Percentiles rank a stretch among this genome's conserved stretches.
These are phyloP conservation scores for Glaucidium brasilianum DNA, from an alignment of 2,113 vertebrate species.

Conservation along the genomic window DNA sequence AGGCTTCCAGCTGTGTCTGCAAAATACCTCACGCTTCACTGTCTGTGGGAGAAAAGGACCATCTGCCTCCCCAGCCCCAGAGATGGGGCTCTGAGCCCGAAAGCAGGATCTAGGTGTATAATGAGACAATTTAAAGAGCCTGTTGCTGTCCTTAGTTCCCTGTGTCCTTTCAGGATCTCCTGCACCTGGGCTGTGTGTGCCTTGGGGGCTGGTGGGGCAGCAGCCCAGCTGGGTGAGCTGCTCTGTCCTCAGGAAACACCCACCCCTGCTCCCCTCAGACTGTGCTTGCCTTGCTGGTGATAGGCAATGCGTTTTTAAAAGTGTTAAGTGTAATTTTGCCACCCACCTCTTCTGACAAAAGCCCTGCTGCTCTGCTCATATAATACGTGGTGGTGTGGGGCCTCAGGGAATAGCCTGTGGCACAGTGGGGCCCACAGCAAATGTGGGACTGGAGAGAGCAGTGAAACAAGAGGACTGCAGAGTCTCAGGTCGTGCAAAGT, in stretches of 20 bases:
- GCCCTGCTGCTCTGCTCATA: background rate
- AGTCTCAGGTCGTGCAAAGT: fast-evolving
- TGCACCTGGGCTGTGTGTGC: background rate
- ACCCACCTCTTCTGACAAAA: background rate
- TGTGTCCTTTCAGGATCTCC: background rate
- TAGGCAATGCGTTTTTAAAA: background rate
- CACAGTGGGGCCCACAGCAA: fast-evolving
- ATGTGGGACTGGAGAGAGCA: background rate
- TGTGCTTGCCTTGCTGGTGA: background rate
- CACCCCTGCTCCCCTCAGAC: background rate
- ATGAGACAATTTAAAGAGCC: background rate
- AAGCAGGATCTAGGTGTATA: fast-evolving
- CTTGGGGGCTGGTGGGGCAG: background rate
- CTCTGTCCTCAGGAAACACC: background rate
- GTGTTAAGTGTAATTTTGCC: background rate
- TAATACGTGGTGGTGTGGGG: background rate
- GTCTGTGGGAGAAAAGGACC: background rate
- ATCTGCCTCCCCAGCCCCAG: fast-evolving
- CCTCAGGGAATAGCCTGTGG: background rate
- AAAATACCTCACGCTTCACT: background rate
- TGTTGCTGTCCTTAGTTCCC: too few species aligned
- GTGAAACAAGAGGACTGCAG: background rate
- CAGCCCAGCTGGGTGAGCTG: background rate
- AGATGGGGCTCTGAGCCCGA: background rate
- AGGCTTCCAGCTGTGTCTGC: background rate